Conservation (phyloP, 2,113 vertebrate genomes). For the Rhipidura dahli region DNA sequence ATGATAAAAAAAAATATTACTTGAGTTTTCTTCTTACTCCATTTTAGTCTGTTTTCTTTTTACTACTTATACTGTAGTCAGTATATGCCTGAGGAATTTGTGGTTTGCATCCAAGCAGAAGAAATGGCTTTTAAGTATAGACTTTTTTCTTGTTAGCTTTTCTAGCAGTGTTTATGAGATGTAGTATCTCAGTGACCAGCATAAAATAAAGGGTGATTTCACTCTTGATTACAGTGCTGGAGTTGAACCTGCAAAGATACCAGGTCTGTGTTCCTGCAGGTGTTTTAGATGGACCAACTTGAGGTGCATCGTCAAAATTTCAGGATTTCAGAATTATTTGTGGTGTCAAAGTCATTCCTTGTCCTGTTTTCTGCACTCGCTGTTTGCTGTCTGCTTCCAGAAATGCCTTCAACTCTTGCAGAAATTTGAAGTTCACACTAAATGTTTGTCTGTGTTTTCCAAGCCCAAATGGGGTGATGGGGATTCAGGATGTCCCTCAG, state of each 20-base stretch:
- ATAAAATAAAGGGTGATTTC: background rate
- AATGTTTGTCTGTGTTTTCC: background rate
- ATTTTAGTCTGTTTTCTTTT: background rate
- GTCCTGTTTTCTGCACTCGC: background rate
- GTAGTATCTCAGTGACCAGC: background rate
- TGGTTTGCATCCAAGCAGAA: background rate
- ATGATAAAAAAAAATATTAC: rapidly evolving
- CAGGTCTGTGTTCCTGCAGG: rapidly evolving
- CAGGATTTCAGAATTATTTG: background rate
- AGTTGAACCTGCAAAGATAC: background rate
- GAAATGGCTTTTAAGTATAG: background rate
- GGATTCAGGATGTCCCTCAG: background rate
- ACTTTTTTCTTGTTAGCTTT: background rate
- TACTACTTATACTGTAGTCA: background rate
- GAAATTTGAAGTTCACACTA: rapidly evolving
- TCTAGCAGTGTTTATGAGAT: background rate
- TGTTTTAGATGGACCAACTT: background rate
- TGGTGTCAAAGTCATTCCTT: rapidly evolving
- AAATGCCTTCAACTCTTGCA: background rate
- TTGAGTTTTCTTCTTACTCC: background rate
- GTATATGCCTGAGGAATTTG: background rate
- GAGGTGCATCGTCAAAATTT: background rate
- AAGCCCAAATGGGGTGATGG: rapidly evolving
- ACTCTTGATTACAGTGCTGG: background rate
- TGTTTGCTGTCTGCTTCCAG: background rate